These are phyloP conservation scores for Aphaenogaster floridana DNA, from an alignment of 1,140 invertebrate genomes.

Conservation along the genomic window DNA sequence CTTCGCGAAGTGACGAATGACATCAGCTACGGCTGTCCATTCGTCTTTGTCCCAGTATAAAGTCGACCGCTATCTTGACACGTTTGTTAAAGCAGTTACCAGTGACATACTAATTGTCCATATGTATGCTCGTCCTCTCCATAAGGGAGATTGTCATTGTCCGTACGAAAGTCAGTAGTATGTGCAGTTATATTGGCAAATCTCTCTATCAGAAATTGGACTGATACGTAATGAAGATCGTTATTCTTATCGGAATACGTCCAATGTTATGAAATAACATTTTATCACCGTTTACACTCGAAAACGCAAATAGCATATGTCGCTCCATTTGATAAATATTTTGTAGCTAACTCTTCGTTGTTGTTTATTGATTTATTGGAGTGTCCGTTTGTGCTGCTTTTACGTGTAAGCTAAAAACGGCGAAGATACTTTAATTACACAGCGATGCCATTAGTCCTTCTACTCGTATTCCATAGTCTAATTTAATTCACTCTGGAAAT, in stretches of 20 bases:
- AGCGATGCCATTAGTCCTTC: constrained; percentile 13
- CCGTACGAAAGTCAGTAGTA: constrained; percentile 4
- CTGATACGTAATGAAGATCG: constrained; percentile 23
- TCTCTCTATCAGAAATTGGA: constrained; percentile 15
- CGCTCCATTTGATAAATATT: constrained; percentile 12
- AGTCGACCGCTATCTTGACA: constrained; percentile 71
- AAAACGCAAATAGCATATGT: not conserved
- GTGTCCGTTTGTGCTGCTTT: not conserved
- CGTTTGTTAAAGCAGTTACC: constrained; percentile 72
- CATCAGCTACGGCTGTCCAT: constrained; percentile 61
- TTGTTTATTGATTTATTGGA: constrained; percentile 29
- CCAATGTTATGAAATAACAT: not conserved
- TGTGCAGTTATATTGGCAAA: constrained; percentile 7
- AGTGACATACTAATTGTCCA: constrained; percentile 65
- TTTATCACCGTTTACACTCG: not conserved
- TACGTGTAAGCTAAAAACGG: not conserved
- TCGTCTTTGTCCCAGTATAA: constrained; percentile 71
- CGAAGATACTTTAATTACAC: not conserved
- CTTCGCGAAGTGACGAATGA: constrained; percentile 36
- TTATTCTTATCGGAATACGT: constrained; percentile 23
- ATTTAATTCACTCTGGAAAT: not conserved
- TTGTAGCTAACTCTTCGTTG: not conserved
- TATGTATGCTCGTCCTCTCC: constrained; percentile 38
- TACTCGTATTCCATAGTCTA: not conserved
- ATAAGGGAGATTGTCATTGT: constrained; percentile 26